Base-by-base conservation (phyloP, 2,888 invertebrate species). In the Pristionchus exspectatus region DNA sequence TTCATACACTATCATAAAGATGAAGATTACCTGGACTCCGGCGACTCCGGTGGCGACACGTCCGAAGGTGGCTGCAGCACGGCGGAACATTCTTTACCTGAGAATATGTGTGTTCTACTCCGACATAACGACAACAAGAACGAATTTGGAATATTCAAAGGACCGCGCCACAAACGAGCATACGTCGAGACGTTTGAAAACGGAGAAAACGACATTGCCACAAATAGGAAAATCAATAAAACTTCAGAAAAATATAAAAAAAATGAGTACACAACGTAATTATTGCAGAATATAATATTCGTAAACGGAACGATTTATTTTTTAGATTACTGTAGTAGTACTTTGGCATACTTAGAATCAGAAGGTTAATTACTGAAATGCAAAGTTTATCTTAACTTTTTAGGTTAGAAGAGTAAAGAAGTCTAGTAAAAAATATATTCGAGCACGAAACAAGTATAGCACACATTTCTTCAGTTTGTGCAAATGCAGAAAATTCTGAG, bases 81-180 rank as follows among this genome's bases (percentile, higher is more conserved):
- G 92, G 86, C 92, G 92, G 92, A 92, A 92, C 92, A 92, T 92
- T 38, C 56, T 74, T 59, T 74, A 90, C 87, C 87, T 87, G 33
- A 33, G n/a, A 54, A 84, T 24, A 12, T 16, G 10, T 10, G 44
- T 33, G 2, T 16, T 59, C 21, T 9, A 59, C 9, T n/a, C 12
- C 27, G 69, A 18, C 7, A 27, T n/a, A 69, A 69, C 69, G 30
- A 69, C 14, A 30, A 24, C 5, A 24, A 69, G 14, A 69, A 59
- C 24, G 59, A 59, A 59, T 21, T 24, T 24, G 16, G 5, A 24
- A 59, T 18, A n/a, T n/a, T 30, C 24, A 24, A 72, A 33, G 24
- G 59, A 24, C 2, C 5, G 59, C 1, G 59, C 1, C 4, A 59
- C 59, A 21, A 21, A 59, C 2, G 21, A 24, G 18, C 59, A 2